phyloP scores from a whole-genome alignment of 2,113 vertebrate species.

The Prionailurus bengalensis region DNA sequence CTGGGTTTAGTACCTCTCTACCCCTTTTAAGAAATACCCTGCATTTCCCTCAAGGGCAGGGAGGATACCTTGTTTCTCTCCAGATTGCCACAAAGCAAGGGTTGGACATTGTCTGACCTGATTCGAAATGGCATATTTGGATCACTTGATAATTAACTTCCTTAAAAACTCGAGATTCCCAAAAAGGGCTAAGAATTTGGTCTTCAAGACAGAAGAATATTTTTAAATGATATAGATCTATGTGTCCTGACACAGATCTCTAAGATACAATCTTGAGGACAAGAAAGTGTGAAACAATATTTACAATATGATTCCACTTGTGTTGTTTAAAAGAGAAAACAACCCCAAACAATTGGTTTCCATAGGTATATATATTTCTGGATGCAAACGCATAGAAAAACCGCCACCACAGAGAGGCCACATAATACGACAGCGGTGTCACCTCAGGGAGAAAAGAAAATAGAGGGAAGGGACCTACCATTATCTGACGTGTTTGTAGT shows the following conservation, averaged over 20 bases:
- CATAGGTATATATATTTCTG: neutral
- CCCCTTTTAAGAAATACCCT: neutral
- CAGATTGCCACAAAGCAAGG: neutral
- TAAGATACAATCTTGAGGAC: neutral
- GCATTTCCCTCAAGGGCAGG: neutral
- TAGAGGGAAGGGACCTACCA: neutral
- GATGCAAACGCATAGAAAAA: neutral
- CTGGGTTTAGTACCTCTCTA: neutral
- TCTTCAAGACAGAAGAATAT: neutral
- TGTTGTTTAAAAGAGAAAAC: neutral
- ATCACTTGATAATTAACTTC: neutral
- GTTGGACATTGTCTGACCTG: neutral
- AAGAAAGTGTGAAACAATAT: neutral
- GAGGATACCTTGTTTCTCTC: neutral
- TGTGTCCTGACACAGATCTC: neutral
- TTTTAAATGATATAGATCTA: neutral
- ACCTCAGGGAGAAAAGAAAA: neutral
- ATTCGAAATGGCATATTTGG: neutral
- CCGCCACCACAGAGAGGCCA: neutral
- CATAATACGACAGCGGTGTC: fast-evolving
- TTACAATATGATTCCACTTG: neutral
- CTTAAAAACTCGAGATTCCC: neutral
- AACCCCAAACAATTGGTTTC: neutral
- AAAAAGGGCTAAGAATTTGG: neutral
- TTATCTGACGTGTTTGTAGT: neutral